Evolutionary conservation across 2,888 invertebrate genomes (phyloP).

Genomic region (Platycheirus albimanus): DNA sequence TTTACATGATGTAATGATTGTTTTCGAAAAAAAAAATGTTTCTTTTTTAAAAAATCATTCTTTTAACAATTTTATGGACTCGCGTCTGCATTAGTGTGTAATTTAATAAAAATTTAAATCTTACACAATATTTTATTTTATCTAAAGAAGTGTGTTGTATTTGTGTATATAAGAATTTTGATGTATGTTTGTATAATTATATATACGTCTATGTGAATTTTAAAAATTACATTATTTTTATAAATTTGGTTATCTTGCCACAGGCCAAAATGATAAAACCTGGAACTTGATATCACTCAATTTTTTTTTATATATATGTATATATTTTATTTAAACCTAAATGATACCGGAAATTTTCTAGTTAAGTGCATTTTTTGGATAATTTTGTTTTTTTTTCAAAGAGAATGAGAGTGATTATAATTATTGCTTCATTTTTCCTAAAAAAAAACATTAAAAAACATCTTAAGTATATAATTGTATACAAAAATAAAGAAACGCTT

Average conservation of each 20-base stretch:
- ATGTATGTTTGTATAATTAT: slow-evolving; percentile 40
- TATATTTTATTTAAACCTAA: slow-evolving; percentile 31
- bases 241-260: slow-evolving; percentile 15
- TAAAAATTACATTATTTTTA: slow-evolving; percentile 45
- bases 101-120: too few relatives aligned
- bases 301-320: slow-evolving; percentile 28
- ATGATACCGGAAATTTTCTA: slow-evolving; percentile 27
- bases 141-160: slow-evolving; percentile 33
- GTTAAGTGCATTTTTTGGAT: slow-evolving; percentile 34
- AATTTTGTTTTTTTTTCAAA: background rate
- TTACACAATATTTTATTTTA: slow-evolving; percentile 42
- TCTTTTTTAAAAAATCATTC: slow-evolving; percentile 16
- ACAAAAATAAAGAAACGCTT: slow-evolving; percentile 17
- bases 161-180: slow-evolving; percentile 35
- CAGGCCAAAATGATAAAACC: slow-evolving; percentile 50
- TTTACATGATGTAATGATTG: slow-evolving; percentile 38
- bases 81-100: background rate
- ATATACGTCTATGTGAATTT: slow-evolving; percentile 41
- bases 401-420: too few relatives aligned
- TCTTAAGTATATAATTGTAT: background rate
- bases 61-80: slow-evolving; percentile 21
- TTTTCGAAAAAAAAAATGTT: slow-evolving; percentile 24
- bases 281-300: slow-evolving; percentile 24
- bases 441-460: background rate
- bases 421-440: slow-evolving; percentile 32